Conservation (phyloP, 2,888 invertebrate species). For the Pristionchus exspectatus region DNA sequence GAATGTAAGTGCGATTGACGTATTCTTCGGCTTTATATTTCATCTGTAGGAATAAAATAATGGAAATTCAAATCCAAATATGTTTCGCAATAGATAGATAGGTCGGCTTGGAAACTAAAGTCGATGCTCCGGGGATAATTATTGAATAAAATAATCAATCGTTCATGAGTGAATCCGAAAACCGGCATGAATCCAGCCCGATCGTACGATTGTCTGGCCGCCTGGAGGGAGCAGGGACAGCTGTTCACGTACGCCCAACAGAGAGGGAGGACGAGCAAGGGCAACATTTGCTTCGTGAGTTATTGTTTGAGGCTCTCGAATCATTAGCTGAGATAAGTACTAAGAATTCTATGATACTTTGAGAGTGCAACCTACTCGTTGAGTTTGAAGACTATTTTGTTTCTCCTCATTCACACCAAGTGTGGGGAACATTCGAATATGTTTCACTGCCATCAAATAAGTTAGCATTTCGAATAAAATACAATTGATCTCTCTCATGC, state of each 20-base stretch:
- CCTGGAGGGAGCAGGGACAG: slow-evolving; percentile 69
- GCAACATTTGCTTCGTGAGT: slow-evolving; percentile 68
- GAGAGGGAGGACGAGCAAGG: slow-evolving; percentile 54
- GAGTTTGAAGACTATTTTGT: too few relatives aligned
- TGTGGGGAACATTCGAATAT: too few relatives aligned
- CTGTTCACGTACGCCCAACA: slow-evolving; percentile 68
- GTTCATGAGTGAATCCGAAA: not conserved
- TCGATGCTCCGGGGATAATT: not conserved
- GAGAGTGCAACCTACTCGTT: too few relatives aligned
- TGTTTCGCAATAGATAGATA: not conserved
- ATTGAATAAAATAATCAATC: not conserved
- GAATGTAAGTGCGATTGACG: slow-evolving; percentile 26
- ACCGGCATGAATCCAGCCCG: slow-evolving; percentile 58
- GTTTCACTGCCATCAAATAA: too few relatives aligned
- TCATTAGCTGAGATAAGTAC: too few relatives aligned
- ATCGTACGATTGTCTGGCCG: slow-evolving; percentile 68
- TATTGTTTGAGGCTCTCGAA: too few relatives aligned
- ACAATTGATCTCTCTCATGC: too few relatives aligned
- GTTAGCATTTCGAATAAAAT: too few relatives aligned
- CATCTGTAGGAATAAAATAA: not conserved
- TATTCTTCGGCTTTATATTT: too few relatives aligned
- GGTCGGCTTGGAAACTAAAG: not conserved
- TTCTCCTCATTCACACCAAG: too few relatives aligned
- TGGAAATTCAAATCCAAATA: not conserved
- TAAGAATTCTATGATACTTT: too few relatives aligned